Evolutionary conservation across 1,140 invertebrate genomes (phyloP), one percentile per base, ranked within the genome.

Genomic region (Pogonognathellus flavescens): DNA sequence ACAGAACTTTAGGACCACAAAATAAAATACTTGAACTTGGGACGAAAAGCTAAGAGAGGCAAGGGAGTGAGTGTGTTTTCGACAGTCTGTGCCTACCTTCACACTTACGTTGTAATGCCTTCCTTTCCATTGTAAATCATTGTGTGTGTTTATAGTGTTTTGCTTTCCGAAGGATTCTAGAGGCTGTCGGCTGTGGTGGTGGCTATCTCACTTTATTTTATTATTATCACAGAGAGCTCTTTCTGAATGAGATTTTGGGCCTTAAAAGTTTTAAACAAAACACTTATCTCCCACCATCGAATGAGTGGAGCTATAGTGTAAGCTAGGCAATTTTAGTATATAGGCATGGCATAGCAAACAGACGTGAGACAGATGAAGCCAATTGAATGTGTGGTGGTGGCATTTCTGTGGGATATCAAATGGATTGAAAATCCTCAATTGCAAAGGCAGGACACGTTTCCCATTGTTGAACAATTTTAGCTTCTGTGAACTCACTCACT

Each of bases 321-420:
- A n/a, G n/a, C n/a, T n/a, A n/a, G n/a, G n/a, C n/a, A n/a, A n/a
- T n/a, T n/a, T n/a, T n/a, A n/a, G n/a, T n/a, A n/a, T n/a, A n/a
- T n/a, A n/a, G n/a, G n/a, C n/a, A n/a, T n/a, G n/a, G n/a, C n/a
- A n/a, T n/a, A n/a, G n/a, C n/a, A n/a, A n/a, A n/a, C n/a, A n/a
- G n/a, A n/a, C n/a, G n/a, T n/a, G n/a, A n/a, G n/a, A n/a, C n/a
- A n/a, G n/a, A n/a, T n/a, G n/a, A 57, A 57, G n/a, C 1, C 2
- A 57, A 57, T n/a, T 41, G 31, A 57, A 57, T 57, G 53, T n/a
- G 11, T 14, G 11, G 11, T 57, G 13, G 13, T 22, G 31, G 31
- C 18, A 31, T 76, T 76, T 31, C 41, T 76, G 70, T 76, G 70
- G 70, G 70, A 49, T 76, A 31, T 76, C 25, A 76, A 76, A 76